These are phyloP conservation scores for Patella depressa DNA, from an alignment of 2,888 invertebrate species.

Conservation along the genomic window DNA sequence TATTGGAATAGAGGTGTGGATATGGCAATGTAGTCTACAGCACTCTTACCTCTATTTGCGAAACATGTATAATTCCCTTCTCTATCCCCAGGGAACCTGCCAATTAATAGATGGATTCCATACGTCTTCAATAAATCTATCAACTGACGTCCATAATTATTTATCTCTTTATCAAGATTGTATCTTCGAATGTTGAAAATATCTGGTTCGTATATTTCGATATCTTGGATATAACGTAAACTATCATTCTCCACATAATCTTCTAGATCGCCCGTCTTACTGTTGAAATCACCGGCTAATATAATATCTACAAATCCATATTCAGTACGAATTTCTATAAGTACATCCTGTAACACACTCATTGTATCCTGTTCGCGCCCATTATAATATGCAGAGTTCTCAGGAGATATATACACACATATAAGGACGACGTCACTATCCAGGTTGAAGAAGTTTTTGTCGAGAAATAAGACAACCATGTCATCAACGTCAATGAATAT, in stretches of 20 bases:
- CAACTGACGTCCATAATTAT: not conserved
- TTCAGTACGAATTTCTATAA: not conserved
- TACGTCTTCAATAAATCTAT: not conserved
- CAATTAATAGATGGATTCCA: not conserved
- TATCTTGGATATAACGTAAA: not conserved
- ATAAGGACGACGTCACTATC: too few relatives aligned
- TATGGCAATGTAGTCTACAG: not conserved
- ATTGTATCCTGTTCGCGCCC: not conserved
- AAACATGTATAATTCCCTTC: not conserved
- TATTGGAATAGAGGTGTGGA: not conserved
- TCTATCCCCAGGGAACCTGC: not conserved
- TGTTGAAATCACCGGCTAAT: not conserved
- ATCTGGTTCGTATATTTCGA: not conserved
- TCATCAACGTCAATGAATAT: not conserved
- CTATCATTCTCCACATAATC: not conserved
- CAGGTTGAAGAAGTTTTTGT: not conserved
- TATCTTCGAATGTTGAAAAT: not conserved
- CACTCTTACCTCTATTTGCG: slow-evolving; percentile 6
- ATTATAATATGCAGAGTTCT: not conserved
- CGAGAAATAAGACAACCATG: not conserved
- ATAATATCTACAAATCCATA: not conserved
- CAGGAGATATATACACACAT: not conserved
- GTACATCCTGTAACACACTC: not conserved
- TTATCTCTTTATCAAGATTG: not conserved
- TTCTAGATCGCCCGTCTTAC: not conserved